Evolutionary conservation across 1,140 invertebrate genomes (phyloP).

Genomic region (Drosophila pectinifera): DNA sequence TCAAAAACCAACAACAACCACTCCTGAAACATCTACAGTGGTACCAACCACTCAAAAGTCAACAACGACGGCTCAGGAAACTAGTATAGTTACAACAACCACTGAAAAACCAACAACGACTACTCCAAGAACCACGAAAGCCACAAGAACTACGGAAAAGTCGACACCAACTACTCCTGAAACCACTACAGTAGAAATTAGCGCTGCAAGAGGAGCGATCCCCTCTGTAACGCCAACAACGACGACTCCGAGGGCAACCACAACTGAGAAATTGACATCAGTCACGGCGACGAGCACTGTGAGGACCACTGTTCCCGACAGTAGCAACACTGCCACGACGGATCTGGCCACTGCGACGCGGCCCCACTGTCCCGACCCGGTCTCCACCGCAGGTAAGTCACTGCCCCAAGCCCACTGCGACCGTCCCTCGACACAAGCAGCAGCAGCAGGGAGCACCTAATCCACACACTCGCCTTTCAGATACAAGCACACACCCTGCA

Average conservation of each 20-base stretch:
- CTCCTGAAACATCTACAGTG: too few relatives aligned
- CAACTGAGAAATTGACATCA: constrained; percentile 6
- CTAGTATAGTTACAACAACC: too few relatives aligned
- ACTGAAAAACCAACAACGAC: constrained; percentile 6
- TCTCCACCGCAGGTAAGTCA: constrained; percentile 52
- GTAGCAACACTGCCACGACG: constrained; percentile 16
- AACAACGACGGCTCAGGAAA: too few relatives aligned
- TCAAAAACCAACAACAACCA: too few relatives aligned
- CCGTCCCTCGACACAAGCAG: background rate
- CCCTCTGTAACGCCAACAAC: constrained; percentile 12
- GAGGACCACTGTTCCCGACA: background rate
- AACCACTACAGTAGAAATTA: constrained; percentile 9
- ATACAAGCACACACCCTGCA: constrained; percentile 43
- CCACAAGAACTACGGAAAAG: background rate
- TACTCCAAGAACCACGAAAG: constrained; percentile 4
- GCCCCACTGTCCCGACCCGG: constrained; percentile 17
- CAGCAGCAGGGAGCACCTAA: constrained; percentile 16
- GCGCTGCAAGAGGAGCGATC: background rate
- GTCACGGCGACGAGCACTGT: constrained; percentile 3
- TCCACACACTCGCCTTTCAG: constrained; percentile 47
- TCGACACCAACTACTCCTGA: constrained; percentile 1
- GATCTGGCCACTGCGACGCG: constrained; percentile 7
- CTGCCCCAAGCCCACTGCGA: background rate
- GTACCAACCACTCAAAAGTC: too few relatives aligned
- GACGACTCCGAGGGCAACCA: constrained; percentile 1